phyloP scores from a whole-genome alignment of 2,797 vertebrate species.

The Rhyacichthys aspro region DNA sequence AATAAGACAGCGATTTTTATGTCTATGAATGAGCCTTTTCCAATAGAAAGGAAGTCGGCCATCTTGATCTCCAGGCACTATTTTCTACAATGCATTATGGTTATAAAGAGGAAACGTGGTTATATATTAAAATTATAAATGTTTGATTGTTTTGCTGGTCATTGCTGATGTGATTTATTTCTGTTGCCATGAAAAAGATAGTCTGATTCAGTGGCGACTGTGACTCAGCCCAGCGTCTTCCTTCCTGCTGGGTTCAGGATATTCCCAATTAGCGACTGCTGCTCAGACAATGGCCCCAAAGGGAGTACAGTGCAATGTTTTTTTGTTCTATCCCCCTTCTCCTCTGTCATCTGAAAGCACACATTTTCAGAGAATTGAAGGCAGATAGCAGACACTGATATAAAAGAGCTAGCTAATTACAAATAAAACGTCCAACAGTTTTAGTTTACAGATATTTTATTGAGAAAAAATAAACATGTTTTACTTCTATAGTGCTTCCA shows the following conservation, averaged over 20 bases:
- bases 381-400: too few relatives aligned
- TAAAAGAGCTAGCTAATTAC: too few relatives aligned
- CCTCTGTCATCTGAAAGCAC: too few relatives aligned
- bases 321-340: too few relatives aligned
- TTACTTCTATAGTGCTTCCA: constrained; percentile 14
- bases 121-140: too few relatives aligned
- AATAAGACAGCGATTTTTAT: too few relatives aligned
- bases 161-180: background rate
- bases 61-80: too few relatives aligned
- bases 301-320: background rate
- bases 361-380: too few relatives aligned
- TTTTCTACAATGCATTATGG: too few relatives aligned
- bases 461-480: constrained; percentile 55
- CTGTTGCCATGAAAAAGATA: background rate
- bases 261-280: constrained; percentile 22
- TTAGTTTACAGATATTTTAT: constrained; percentile 51
- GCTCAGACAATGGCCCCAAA: constrained; percentile 4
- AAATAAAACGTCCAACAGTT: background rate
- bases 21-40: too few relatives aligned
- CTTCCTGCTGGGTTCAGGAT: constrained; percentile 39
- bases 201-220: background rate
- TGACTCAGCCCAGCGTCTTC: constrained; percentile 23
- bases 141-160: background rate
- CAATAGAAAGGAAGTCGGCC: too few relatives aligned
- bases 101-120: too few relatives aligned